Percentiles rank a stretch among this genome's conserved stretches.
These are phyloP conservation scores for Gymnoscopelus microlampas DNA, from an alignment of 2,797 vertebrate genomes.

Conservation along the genomic window DNA sequence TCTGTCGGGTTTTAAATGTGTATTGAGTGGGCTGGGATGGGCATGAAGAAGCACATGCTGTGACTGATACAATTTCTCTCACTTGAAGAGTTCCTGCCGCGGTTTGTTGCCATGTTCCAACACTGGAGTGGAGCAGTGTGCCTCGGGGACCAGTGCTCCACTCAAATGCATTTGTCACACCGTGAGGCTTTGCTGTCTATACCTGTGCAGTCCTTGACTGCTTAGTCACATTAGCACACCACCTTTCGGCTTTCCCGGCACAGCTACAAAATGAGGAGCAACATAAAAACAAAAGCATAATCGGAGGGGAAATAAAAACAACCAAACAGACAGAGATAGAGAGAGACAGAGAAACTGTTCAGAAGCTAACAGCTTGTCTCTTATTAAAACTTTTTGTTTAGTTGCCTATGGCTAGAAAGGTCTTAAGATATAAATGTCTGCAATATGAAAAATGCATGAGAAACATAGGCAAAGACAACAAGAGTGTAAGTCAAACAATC, in stretches of 20 bases:
- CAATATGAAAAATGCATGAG: conserved; percentile 77
- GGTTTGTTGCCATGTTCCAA: conserved; percentile 72
- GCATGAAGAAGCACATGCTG: conserved; percentile 66
- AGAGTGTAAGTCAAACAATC: conserved; percentile 46
- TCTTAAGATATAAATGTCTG: conserved; percentile 71
- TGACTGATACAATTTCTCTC: conserved; percentile 75
- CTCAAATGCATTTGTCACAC: conserved; percentile 87
- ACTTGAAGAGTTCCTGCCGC: conserved; percentile 69
- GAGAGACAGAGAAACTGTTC: conserved; percentile 54
- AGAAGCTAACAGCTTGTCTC: conserved; percentile 51
- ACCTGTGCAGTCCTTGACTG: conserved; percentile 78
- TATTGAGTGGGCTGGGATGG: conserved; percentile 61
- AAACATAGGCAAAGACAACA: conserved; percentile 61
- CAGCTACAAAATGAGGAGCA: conserved; percentile 77
- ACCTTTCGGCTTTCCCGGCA: conserved; percentile 40
- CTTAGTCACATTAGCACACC: conserved; percentile 67
- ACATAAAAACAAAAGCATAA: not conserved
- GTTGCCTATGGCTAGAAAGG: conserved; percentile 68
- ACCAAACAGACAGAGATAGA: conserved; percentile 50
- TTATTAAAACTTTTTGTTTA: conserved; percentile 62
- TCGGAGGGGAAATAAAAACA: not conserved
- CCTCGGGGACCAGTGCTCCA: conserved; percentile 62
- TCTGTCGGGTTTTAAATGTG: conserved; percentile 67
- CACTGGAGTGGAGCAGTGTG: conserved; percentile 68
- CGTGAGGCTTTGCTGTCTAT: conserved; percentile 62